Percentiles rank a stretch among this genome's conserved stretches.
phyloP scores from a whole-genome alignment of 2,888 invertebrate genomes.

The Mesorhabditis sp. region DNA sequence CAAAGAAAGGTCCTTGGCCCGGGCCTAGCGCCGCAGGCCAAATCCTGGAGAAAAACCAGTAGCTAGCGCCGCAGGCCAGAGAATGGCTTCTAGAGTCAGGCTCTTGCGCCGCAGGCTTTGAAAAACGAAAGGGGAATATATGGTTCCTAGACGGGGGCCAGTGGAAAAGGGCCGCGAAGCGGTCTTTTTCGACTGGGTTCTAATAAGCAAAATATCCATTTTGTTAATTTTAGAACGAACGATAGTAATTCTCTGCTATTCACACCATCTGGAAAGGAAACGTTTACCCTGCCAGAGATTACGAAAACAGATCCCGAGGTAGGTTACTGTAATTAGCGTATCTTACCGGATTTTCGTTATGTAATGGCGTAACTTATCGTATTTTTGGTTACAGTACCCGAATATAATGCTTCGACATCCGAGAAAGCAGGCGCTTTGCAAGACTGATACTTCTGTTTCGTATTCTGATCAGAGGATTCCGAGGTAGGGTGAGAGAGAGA shows the following conservation, averaged over 20 bases:
- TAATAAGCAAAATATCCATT: no score
- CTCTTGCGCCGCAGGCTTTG: no score
- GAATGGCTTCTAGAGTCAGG: no score
- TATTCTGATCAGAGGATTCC: not conserved
- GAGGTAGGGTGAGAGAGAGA: not conserved
- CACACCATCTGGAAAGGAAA: slow-evolving; percentile 5
- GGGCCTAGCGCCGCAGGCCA: no score
- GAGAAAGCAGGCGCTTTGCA: slow-evolving; percentile 2
- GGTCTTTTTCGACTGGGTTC: no score
- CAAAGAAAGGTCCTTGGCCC: no score
- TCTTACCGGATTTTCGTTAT: not conserved
- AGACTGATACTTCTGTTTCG: not conserved
- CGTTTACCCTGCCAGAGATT: slow-evolving; percentile 4
- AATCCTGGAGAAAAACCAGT: no score
- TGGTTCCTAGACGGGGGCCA: no score
- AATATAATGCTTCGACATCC: not conserved
- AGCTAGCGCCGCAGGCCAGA: no score
- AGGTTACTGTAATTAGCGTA: not conserved
- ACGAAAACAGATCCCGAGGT: slow-evolving; percentile 4
- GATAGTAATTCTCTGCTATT: slow-evolving; percentile 1
- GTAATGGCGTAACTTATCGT: not conserved
- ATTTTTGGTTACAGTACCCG: not conserved
- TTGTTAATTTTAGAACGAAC: not conserved
- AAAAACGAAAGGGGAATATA: no score
- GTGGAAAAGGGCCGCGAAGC: no score